These are phyloP conservation scores for Phataginus tricuspis DNA, from an alignment of 2,797 vertebrate genomes.

Conservation along the genomic window DNA sequence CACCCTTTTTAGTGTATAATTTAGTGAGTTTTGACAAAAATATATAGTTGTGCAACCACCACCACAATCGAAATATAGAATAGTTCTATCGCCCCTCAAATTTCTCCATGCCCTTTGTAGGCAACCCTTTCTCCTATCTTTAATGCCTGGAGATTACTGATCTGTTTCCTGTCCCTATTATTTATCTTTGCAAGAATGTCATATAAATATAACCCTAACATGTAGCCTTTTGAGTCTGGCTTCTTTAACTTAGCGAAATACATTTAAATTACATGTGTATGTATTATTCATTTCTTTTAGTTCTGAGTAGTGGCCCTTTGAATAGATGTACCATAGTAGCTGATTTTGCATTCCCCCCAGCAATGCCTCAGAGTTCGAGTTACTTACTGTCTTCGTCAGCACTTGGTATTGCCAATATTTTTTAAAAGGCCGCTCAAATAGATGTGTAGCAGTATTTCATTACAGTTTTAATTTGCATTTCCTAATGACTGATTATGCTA, in stretches of 20 bases:
- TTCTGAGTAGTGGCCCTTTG: neutral
- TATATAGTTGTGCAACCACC: neutral
- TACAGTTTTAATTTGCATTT: slow-evolving; percentile 45
- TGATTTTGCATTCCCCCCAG: neutral
- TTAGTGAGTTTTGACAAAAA: neutral
- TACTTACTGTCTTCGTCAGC: neutral
- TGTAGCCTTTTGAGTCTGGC: neutral
- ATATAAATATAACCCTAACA: neutral
- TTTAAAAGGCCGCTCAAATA: neutral
- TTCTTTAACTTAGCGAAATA: neutral
- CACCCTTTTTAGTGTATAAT: neutral
- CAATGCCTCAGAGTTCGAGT: neutral
- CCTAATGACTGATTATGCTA: neutral
- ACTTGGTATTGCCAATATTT: neutral
- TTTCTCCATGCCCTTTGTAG: neutral
- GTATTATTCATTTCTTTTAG: neutral
- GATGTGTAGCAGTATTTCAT: neutral
- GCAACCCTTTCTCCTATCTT: neutral
- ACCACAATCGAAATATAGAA: neutral
- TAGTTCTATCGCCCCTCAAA: neutral
- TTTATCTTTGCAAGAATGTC: neutral
- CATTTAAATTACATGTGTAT: neutral
- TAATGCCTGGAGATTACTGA: neutral
- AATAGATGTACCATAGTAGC: neutral
- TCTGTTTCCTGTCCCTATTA: neutral